phyloP scores from a whole-genome alignment of 2,888 invertebrate species.

The Rhopalosiphum nymphaeae region DNA sequence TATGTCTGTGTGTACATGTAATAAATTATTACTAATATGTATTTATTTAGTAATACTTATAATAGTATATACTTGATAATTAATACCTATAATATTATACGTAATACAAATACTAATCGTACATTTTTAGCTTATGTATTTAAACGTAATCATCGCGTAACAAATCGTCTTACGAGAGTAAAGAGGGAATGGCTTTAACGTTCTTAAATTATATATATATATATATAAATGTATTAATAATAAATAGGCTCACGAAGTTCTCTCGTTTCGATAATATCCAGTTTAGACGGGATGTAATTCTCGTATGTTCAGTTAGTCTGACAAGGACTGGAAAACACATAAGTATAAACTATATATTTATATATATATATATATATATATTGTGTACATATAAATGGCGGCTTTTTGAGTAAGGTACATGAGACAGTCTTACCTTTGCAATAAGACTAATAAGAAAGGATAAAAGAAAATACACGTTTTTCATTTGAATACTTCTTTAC shows the following conservation, averaged over 20 bases:
- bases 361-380: no score
- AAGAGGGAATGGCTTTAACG: neutral
- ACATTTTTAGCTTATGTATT: constrained; percentile 2
- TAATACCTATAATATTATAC: neutral
- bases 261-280: neutral
- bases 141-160: neutral
- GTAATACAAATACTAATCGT: neutral
- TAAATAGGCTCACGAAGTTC: neutral
- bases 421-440: neutral
- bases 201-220: neutral
- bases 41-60: neutral
- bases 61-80: neutral
- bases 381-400: neutral
- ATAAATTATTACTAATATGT: neutral
- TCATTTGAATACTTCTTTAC: neutral
- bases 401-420: neutral
- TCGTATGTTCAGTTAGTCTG: neutral
- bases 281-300: neutral
- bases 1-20: neutral
- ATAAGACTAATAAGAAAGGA: neutral
- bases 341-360: neutral
- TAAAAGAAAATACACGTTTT: neutral
- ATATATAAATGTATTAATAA: neutral
- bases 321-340: neutral
- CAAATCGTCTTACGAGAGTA: neutral